Evolutionary conservation across 2,113 vertebrate genomes (phyloP), one percentile per base, ranked within the genome.

Genomic region (Spilogale gracilis): DNA sequence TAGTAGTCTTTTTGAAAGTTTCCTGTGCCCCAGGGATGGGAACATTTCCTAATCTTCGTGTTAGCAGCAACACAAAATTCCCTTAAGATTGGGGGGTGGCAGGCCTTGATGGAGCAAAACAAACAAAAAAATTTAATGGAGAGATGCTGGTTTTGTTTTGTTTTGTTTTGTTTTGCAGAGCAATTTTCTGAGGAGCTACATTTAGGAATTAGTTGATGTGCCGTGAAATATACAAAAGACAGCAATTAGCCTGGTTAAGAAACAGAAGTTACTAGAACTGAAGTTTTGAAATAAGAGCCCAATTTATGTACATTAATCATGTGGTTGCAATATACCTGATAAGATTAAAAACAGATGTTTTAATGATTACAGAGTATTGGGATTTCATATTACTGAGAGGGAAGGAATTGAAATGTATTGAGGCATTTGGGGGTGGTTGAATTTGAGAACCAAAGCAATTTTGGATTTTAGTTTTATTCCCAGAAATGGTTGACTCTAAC

Each of bases 1-100:
- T 38, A 16, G 95, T 48, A 21, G 97, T 94, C 97, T 98, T 96
- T 95, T 95, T 96, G 95, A 97, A 99, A 98, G 96, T 98, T 98
- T 96, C 86, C 67, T 60, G 78, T 50, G 7, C 93, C 90, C 65
- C 61, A 32, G 94, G 84, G 96, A 96, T 69, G 97, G 80, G 58
- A 97, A 73, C 95, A 89, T 96, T 98, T 98, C 94, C 95, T 97
- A 97, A 97, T 98, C 97, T 97, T 90, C 89, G 56, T 74, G 16
- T 84, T 98, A 98, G 97, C 96, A 95, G 95, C 93, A 73, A 93
- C 79, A 85, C 61, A 25, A 6, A 63, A 54, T 98, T 97, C 98
- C 97, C 94, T 32, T 48, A 65, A 96, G 60, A 89, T 96, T 91
- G 92, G 83, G 67, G 65, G 89, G 97, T 94, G 86, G 94, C 97